phyloP scores from a whole-genome alignment of 2,888 invertebrate genomes.

The Apotomis turbidana region DNA sequence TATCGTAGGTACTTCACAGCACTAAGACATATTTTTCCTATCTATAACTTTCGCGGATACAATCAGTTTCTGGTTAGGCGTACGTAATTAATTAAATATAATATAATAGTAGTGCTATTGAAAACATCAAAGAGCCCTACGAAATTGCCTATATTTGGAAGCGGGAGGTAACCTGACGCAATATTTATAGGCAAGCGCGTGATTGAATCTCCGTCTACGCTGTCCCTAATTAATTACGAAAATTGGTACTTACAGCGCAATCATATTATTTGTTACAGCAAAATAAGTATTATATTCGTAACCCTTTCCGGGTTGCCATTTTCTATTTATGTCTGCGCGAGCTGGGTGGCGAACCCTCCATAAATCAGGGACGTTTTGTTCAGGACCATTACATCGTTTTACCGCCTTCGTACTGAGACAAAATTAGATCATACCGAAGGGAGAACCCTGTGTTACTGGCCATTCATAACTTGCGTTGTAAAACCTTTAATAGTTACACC shows the following conservation, averaged over 20 bases:
- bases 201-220: conserved; percentile 29
- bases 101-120: background rate
- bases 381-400: conserved; percentile 77
- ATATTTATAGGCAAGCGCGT: conserved; percentile 20
- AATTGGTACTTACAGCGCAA: conserved; percentile 40
- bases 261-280: conserved; percentile 58
- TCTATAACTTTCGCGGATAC: too few relatives aligned
- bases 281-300: conserved; percentile 64
- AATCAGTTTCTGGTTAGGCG: background rate
- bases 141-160: background rate
- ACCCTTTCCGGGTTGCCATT: conserved; percentile 74
- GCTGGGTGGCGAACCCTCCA: conserved; percentile 70
- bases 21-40: too few relatives aligned
- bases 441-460: conserved; percentile 61
- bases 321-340: conserved; percentile 74
- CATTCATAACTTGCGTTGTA: conserved; percentile 73
- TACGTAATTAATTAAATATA: background rate
- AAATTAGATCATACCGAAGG: conserved; percentile 78
- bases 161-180: background rate
- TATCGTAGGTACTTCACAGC: too few relatives aligned
- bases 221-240: conserved; percentile 35
- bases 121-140: background rate
- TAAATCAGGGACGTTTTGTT: conserved; percentile 79
- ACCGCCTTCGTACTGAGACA: conserved; percentile 78
- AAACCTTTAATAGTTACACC: conserved; percentile 71